phyloP scores from a whole-genome alignment of 2,113 vertebrate genomes.

The Panurus biarmicus region DNA sequence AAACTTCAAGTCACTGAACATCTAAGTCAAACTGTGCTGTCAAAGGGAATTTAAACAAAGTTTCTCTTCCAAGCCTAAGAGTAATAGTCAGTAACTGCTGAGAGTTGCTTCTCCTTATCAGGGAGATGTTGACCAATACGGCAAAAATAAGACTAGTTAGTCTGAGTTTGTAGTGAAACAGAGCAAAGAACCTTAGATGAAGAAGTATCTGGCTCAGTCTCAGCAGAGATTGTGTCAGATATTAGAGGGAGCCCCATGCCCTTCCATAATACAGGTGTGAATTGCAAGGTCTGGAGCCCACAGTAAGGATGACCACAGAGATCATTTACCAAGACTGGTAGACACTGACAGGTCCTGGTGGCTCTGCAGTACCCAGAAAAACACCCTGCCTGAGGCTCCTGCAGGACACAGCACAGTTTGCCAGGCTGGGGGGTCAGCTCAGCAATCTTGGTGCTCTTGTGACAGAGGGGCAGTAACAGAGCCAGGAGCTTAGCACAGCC shows the following conservation, averaged over 20 bases:
- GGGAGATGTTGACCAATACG: neutral
- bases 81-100: neutral
- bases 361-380: neutral
- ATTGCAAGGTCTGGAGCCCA: neutral
- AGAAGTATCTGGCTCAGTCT: neutral
- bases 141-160: neutral
- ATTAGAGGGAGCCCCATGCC: neutral
- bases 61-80: neutral
- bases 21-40: conserved; percentile 9
- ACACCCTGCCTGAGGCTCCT: neutral
- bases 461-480: neutral
- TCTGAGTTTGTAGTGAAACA: neutral
- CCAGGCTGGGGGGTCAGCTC: neutral
- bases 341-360: neutral
- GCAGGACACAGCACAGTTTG: neutral
- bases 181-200: neutral
- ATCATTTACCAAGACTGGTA: neutral
- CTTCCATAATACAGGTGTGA: neutral
- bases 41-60: neutral
- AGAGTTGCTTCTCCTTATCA: neutral
- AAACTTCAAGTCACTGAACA: conserved; percentile 5
- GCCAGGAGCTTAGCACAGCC: neutral
- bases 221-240: neutral
- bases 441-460: neutral
- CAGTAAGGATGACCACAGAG: neutral